Evolutionary conservation across 2,113 vertebrate species (phyloP).

Genomic region (Pyxicephalus adspersus): DNA sequence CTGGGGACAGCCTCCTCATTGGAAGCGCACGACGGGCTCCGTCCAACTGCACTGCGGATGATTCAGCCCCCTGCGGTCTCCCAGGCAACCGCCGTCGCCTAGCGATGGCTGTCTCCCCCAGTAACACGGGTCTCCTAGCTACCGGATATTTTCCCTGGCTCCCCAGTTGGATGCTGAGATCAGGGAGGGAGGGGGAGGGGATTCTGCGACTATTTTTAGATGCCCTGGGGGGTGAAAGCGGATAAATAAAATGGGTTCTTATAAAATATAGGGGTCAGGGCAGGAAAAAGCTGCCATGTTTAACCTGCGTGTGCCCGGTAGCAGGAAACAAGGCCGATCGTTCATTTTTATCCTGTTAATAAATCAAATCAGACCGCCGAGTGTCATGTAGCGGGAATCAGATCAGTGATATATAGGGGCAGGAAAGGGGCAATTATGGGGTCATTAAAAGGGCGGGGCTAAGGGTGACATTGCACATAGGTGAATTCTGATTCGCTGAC

Average conservation of each 20-base stretch:
- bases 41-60: constrained; percentile 67
- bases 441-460: too few species aligned
- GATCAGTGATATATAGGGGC: not conserved
- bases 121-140: constrained; percentile 76
- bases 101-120: constrained; percentile 73
- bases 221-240: not conserved
- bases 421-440: not conserved
- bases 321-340: fast-evolving
- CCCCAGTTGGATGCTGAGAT: constrained; percentile 20
- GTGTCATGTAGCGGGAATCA: not conserved
- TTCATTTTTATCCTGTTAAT: not conserved
- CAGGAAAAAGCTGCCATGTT: not conserved
- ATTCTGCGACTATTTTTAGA: constrained; percentile 38
- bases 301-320: not conserved
- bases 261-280: not conserved
- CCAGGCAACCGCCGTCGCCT: constrained; percentile 73
- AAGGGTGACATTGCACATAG: too few species aligned
- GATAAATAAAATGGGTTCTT: constrained; percentile 17
- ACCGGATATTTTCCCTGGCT: constrained; percentile 73
- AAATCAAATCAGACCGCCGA: not conserved
- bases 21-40: constrained; percentile 2
- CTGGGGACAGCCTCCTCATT: not conserved
- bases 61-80: constrained; percentile 68
- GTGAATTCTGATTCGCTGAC: too few species aligned
- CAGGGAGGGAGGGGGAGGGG: not conserved